phyloP scores from a whole-genome alignment of 2,113 vertebrate genomes.

The Bagarius yarrelli region DNA sequence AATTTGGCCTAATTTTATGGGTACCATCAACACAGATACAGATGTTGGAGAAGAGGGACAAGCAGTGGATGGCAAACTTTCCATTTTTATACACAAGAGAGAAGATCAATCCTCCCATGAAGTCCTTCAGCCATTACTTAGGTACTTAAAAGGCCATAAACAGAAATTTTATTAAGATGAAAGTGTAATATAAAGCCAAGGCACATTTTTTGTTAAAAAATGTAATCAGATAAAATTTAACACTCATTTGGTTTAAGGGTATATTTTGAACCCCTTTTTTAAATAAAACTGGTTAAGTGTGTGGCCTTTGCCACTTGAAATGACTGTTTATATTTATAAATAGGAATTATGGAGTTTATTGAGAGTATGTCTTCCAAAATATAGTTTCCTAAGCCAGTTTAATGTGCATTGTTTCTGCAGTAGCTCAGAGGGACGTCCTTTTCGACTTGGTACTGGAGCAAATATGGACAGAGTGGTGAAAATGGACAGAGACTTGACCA shows the following conservation, averaged over 20 bases:
- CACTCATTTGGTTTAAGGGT: too few relatives aligned
- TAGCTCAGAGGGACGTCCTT: conserved; percentile 95
- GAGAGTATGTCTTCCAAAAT: not conserved
- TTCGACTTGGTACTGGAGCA: conserved; percentile 93
- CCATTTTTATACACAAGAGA: conserved; percentile 96
- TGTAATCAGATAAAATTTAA: not conserved
- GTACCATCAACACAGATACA: conserved; percentile 86
- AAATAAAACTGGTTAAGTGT: too few relatives aligned
- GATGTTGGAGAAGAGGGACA: conserved; percentile 92
- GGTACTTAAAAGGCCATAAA: conserved; percentile 68
- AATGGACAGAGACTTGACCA: conserved; percentile 99
- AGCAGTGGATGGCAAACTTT: conserved; percentile 95
- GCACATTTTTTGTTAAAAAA: too few relatives aligned
- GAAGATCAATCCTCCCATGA: conserved; percentile 98
- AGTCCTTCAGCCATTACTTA: conserved; percentile 92
- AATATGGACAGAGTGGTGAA: conserved; percentile 99
- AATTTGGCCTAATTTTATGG: conserved; percentile 86
- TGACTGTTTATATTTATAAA: too few relatives aligned
- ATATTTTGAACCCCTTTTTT: too few relatives aligned
- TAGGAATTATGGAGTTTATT: not conserved
- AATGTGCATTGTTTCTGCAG: conserved; percentile 65
- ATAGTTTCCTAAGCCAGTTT: not conserved
- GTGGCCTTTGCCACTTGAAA: too few relatives aligned
- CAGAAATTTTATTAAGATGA: not conserved
- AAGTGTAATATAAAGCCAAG: not conserved